Conservation (phyloP, 2,113 vertebrate genomes). For the Puma concolor region DNA sequence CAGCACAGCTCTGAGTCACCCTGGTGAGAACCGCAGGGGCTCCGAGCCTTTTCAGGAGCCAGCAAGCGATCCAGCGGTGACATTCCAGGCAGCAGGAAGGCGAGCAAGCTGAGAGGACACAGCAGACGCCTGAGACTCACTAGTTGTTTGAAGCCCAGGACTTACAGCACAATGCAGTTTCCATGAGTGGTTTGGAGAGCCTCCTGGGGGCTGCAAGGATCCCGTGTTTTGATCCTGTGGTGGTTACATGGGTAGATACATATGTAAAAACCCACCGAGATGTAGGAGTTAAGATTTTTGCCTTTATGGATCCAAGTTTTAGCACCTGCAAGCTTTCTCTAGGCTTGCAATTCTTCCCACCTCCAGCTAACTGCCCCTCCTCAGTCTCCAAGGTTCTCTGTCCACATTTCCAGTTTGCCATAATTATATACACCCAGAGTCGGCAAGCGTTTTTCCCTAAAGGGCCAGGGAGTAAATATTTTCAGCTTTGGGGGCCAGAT, state of each 20-base stretch:
- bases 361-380: not conserved
- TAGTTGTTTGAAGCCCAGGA: not conserved
- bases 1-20: rapidly evolving
- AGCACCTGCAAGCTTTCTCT: not conserved
- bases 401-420: not conserved
- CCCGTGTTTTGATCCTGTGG: not conserved
- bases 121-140: not conserved
- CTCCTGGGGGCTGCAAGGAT: too few species aligned
- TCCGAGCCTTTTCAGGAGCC: not conserved
- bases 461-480: not conserved
- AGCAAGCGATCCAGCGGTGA: rapidly evolving
- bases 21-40: not conserved
- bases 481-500: not conserved
- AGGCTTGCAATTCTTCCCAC: not conserved
- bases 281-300: not conserved
- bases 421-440: not conserved
- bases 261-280: not conserved
- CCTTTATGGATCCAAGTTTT: not conserved
- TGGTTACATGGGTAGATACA: not conserved
- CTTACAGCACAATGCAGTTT: not conserved
- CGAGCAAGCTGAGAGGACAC: not conserved
- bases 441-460: not conserved
- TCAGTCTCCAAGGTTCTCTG: not conserved
- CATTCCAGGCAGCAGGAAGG: not conserved
- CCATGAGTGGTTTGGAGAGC: not conserved